Evolutionary conservation across 2,888 invertebrate species (phyloP).

Genomic region (Drosophila niveifrons): DNA sequence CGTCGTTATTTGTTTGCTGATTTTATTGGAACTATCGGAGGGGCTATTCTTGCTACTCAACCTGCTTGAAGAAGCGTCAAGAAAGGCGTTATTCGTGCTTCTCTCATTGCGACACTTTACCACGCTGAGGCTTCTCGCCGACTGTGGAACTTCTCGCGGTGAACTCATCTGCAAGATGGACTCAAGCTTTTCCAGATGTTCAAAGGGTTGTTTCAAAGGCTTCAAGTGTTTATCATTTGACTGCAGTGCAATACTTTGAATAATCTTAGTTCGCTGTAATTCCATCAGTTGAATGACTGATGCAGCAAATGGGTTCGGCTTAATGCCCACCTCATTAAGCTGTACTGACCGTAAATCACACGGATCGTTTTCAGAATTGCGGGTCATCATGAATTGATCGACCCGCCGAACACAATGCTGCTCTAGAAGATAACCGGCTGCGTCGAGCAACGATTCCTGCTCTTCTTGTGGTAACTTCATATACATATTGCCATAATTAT

Average conservation of each 20-base stretch:
- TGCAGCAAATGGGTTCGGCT: background rate
- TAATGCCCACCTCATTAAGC: conserved; percentile 17
- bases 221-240: background rate
- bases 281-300: conserved; percentile 32
- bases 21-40: conserved; percentile 4
- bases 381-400: background rate
- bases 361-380: background rate
- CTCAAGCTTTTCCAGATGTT: conserved; percentile 4
- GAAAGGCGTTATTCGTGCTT: conserved; percentile 22
- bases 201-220: conserved; percentile 4
- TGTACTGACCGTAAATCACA: conserved; percentile 9
- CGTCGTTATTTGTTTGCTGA: background rate
- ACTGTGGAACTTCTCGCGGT: conserved; percentile 12
- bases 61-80: background rate
- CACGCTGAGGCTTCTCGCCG: conserved; percentile 37
- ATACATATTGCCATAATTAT: conserved; percentile 40
- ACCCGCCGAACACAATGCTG: conserved; percentile 6
- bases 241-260: background rate
- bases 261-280: background rate
- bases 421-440: conserved; percentile 21
- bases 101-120: conserved; percentile 1
- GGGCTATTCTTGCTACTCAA: conserved; percentile 8
- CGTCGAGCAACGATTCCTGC: conserved; percentile 14
- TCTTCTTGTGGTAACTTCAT: background rate
- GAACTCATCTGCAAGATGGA: background rate